Percentiles rank a stretch among this genome's conserved stretches.
These are phyloP conservation scores for Cephus sareptanus DNA, from an alignment of 2,888 invertebrate genomes.

Conservation along the genomic window DNA sequence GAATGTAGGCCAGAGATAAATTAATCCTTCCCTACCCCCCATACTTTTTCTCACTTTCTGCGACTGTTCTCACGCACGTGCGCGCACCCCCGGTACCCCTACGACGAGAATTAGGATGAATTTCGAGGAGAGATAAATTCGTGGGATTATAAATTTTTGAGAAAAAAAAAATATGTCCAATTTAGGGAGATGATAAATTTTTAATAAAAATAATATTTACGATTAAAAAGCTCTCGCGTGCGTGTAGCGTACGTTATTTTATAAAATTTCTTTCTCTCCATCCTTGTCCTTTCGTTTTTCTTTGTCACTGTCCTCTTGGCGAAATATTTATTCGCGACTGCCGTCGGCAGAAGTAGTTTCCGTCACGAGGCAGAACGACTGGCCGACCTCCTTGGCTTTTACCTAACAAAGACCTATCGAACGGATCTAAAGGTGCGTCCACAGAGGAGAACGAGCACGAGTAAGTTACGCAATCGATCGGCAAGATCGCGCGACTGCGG, in stretches of 20 bases:
- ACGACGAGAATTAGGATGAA: background rate
- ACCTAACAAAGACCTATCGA: background rate
- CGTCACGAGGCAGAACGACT: background rate
- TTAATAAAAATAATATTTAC: background rate
- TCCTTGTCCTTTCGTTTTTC: background rate
- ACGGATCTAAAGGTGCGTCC: background rate
- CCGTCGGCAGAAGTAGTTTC: background rate
- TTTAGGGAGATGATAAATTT: background rate
- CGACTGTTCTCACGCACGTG: background rate
- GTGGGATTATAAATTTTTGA: background rate
- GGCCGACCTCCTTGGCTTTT: background rate
- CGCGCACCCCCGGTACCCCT: background rate
- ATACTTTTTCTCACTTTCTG: background rate
- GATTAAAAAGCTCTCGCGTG: background rate
- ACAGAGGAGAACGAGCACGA: background rate
- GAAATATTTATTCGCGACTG: background rate
- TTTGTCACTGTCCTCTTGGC: background rate
- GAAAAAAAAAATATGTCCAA: background rate
- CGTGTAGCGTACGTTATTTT: background rate
- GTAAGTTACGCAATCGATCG: background rate
- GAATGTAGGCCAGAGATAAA: constrained; percentile 1
- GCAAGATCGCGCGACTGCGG: constrained; percentile 4
- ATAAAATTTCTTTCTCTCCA: too few species aligned
- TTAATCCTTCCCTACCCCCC: background rate
- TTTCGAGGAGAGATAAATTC: background rate